phyloP scores from a whole-genome alignment of 2,888 invertebrate genomes.

The Crocallis elinguaria region DNA sequence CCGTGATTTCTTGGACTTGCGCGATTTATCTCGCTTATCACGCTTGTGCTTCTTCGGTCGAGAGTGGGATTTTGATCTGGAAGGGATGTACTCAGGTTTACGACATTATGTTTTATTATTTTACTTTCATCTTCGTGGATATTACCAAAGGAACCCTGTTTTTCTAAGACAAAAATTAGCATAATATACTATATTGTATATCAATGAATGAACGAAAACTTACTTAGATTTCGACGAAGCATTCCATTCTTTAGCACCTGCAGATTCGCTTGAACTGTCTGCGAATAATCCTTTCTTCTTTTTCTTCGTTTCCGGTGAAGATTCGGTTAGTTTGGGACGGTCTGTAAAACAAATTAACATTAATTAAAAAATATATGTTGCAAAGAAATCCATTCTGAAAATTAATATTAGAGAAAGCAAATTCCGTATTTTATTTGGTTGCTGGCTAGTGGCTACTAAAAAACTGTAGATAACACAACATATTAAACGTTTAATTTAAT shows the following conservation, averaged over 20 bases:
- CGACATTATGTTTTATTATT: too few species aligned
- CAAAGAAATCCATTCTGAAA: too few species aligned
- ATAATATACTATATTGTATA: too few species aligned
- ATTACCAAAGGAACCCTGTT: background rate
- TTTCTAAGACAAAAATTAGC: too few species aligned
- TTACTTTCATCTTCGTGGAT: too few species aligned
- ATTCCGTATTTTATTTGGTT: too few species aligned
- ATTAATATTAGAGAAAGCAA: too few species aligned
- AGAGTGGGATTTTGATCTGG: slow-evolving; percentile 51
- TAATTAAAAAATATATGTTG: background rate
- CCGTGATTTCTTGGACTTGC: slow-evolving; percentile 47
- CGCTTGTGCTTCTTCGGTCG: slow-evolving; percentile 18
- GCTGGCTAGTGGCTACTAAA: too few species aligned
- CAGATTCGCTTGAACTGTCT: slow-evolving; percentile 75
- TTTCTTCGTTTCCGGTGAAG: slow-evolving; percentile 77
- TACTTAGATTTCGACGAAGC: slow-evolving; percentile 45
- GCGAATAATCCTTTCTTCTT: slow-evolving; percentile 73
- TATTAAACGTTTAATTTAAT: too few species aligned
- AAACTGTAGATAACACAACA: too few species aligned
- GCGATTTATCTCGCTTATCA: slow-evolving; percentile 47
- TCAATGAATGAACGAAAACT: slow-evolving; percentile 12
- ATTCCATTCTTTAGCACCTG: slow-evolving; percentile 71
- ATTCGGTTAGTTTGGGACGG: slow-evolving; percentile 68
- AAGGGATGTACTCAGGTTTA: too few species aligned
- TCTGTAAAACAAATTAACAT: slow-evolving; percentile 45